phyloP scores from a whole-genome alignment of 1,140 invertebrate species.

The Anoplolepis gracilipes region DNA sequence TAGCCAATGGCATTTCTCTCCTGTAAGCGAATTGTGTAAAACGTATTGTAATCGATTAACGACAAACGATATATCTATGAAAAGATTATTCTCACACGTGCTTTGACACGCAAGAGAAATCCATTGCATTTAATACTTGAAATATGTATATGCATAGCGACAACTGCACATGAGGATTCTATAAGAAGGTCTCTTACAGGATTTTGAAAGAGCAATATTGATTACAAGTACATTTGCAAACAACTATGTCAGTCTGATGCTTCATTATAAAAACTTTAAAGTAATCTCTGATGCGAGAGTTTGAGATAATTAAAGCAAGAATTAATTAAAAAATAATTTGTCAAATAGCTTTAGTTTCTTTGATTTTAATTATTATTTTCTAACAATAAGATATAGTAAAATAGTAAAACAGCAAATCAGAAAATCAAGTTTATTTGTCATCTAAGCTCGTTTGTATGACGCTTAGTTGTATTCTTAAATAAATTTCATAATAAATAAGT shows the following conservation, averaged over 20 bases:
- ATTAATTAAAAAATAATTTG: background rate
- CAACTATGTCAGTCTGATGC: background rate
- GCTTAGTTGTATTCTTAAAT: background rate
- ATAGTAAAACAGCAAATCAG: background rate
- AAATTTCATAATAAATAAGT: slow-evolving; percentile 1
- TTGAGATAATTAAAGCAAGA: background rate
- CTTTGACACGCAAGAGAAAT: background rate
- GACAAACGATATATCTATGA: background rate
- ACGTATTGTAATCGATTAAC: slow-evolving; percentile 34
- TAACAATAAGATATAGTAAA: no score
- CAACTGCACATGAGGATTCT: background rate
- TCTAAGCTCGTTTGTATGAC: background rate
- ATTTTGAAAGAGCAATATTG: background rate
- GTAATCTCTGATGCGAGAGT: background rate
- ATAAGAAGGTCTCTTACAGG: background rate
- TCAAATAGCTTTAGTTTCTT: background rate
- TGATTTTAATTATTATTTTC: background rate
- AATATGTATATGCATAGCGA: no score
- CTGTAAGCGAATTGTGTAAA: slow-evolving; percentile 9
- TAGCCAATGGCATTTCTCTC: background rate
- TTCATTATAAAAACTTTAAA: background rate
- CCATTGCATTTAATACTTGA: background rate
- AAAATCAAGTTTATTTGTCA: background rate
- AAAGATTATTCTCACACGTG: background rate
- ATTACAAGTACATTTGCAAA: background rate